Evolutionary conservation across 2,113 vertebrate genomes (phyloP).

Genomic region (Cercopithecus mona): DNA sequence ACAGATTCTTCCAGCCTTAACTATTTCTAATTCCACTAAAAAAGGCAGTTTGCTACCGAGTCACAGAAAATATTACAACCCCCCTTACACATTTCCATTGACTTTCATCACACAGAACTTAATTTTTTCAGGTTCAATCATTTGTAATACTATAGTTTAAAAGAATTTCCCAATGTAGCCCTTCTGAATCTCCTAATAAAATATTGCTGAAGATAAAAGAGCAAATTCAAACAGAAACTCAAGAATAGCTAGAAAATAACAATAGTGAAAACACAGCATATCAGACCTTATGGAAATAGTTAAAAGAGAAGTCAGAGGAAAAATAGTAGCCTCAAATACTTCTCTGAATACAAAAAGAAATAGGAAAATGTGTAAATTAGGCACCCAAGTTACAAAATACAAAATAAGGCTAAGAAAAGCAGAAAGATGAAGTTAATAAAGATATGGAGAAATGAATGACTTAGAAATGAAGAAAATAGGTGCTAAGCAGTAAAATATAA

Average conservation of each 20-base stretch:
- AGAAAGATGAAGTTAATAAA: neutral
- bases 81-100: neutral
- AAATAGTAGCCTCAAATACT: neutral
- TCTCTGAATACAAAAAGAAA: neutral
- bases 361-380: neutral
- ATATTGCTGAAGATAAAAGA: neutral
- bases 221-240: conserved; percentile 28
- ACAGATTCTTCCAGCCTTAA: neutral
- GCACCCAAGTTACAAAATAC: neutral
- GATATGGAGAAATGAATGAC: neutral
- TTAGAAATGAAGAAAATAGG: neutral
- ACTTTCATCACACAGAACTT: neutral
- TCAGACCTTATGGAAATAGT: neutral
- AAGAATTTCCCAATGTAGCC: neutral
- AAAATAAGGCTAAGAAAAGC: neutral
- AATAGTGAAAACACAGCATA: neutral
- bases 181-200: neutral
- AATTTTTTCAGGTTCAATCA: neutral
- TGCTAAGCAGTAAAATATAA: neutral
- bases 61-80: neutral
- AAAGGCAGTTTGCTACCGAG: neutral
- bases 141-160: neutral
- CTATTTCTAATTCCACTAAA: neutral
- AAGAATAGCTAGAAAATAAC: neutral
- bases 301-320: neutral